Percentiles rank a stretch among this genome's conserved stretches.
phyloP scores from a whole-genome alignment of 2,113 vertebrate species.

The Oophaga pumilio region DNA sequence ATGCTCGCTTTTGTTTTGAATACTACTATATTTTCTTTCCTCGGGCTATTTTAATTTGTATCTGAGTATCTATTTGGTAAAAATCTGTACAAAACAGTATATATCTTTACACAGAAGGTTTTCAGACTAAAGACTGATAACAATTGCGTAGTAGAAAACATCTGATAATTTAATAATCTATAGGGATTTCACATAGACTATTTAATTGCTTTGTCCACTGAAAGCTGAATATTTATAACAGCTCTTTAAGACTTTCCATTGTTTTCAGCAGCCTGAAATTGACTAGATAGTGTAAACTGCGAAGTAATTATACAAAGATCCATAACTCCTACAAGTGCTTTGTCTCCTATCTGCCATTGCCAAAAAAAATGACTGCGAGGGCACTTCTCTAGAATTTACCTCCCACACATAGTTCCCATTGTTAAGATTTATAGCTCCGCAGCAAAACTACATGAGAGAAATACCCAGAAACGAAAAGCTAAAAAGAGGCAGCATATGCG shows the following conservation, averaged over 20 bases:
- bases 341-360: conserved; percentile 27
- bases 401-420: conserved; percentile 19
- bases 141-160: conserved; percentile 13
- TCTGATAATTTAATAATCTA: conserved; percentile 36
- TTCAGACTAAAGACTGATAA: conserved; percentile 9
- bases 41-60: neutral
- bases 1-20: neutral
- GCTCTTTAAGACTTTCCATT: conserved; percentile 35
- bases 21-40: neutral
- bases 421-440: neutral
- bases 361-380: conserved; percentile 29
- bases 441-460: neutral
- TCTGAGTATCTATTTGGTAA: neutral
- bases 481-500: neutral
- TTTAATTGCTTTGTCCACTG: conserved; percentile 39
- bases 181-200: conserved; percentile 13
- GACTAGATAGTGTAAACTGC: conserved; percentile 40
- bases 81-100: neutral
- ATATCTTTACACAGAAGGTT: neutral
- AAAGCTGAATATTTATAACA: conserved; percentile 32
- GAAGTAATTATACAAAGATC: conserved; percentile 47
- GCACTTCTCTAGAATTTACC: conserved; percentile 28
- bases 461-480: neutral
- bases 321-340: conserved; percentile 47
- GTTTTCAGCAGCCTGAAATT: conserved; percentile 33